A percentile compares a stretch with the other conserved stretches of the same genome.
Conservation (phyloP, 2,113 vertebrate species). For the Thinocorus orbignyianus region DNA sequence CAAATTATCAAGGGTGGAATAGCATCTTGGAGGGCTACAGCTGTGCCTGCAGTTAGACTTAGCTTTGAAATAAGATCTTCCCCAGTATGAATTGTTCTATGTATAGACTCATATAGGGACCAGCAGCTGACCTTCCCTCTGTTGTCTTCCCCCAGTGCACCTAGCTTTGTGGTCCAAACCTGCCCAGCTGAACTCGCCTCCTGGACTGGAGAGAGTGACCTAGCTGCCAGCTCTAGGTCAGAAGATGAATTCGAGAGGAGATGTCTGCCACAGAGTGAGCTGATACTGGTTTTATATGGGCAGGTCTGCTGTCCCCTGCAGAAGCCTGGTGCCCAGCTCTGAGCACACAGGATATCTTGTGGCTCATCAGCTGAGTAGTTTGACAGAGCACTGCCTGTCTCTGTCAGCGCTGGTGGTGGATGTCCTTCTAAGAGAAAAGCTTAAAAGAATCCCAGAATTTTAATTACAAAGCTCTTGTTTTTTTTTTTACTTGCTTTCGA, state of each 20-base stretch:
- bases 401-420: not conserved
- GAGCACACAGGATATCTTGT: fast-evolving
- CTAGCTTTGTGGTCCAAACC: not conserved
- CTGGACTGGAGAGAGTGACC: not conserved
- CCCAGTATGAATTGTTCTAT: not conserved
- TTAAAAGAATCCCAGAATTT: not conserved
- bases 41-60: not conserved
- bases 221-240: not conserved
- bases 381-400: not conserved
- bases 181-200: not conserved
- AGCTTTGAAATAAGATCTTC: not conserved
- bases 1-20: not conserved
- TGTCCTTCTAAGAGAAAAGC: not conserved
- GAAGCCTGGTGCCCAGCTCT: not conserved
- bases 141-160: not conserved
- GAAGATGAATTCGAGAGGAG: not conserved
- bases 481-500: not conserved
- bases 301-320: not conserved
- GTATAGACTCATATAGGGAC: not conserved
- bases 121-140: not conserved
- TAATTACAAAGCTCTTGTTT: not conserved
- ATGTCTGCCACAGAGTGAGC: not conserved
- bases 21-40: not conserved
- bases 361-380: not conserved
- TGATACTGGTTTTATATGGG: not conserved